These are phyloP conservation scores for Latrodectus elegans DNA, from an alignment of 2,888 invertebrate species.

Conservation along the genomic window DNA sequence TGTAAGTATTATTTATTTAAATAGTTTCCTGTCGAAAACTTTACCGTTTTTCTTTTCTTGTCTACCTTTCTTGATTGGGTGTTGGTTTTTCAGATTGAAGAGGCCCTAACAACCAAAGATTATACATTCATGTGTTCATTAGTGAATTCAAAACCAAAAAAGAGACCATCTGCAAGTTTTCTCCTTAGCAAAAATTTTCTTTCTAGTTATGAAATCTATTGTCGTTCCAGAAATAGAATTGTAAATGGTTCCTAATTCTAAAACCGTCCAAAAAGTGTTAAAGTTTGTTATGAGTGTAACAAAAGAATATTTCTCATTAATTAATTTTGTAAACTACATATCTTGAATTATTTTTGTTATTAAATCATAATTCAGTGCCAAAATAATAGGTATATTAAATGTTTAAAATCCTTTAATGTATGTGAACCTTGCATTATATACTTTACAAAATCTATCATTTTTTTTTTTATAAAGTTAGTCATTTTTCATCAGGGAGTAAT, in stretches of 20 bases:
- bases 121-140: slow-evolving; percentile 33
- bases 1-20: slow-evolving; percentile 34
- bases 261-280: not conserved
- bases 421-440: too few relatives aligned
- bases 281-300: not conserved
- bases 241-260: not conserved
- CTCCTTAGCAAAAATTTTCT: slow-evolving; percentile 38
- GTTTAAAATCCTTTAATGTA: too few relatives aligned
- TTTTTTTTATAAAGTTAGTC: too few relatives aligned
- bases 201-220: slow-evolving; percentile 38
- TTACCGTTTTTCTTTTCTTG: not conserved
- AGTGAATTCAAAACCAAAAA: slow-evolving; percentile 13
- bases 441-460: too few relatives aligned
- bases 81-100: slow-evolving; percentile 31
- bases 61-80: not conserved
- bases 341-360: not conserved
- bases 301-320: slow-evolving; percentile 10
- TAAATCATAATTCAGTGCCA: slow-evolving; percentile 2
- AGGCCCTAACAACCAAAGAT: slow-evolving; percentile 43
- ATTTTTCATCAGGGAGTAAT: too few relatives aligned
- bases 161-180: slow-evolving; percentile 26
- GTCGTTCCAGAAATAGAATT: slow-evolving; percentile 4
- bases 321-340: not conserved
- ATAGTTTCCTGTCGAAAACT: not conserved
- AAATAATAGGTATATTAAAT: not conserved